Base-by-base conservation (phyloP, 2,888 invertebrate species). In the Drosophila kanekoi region DNA sequence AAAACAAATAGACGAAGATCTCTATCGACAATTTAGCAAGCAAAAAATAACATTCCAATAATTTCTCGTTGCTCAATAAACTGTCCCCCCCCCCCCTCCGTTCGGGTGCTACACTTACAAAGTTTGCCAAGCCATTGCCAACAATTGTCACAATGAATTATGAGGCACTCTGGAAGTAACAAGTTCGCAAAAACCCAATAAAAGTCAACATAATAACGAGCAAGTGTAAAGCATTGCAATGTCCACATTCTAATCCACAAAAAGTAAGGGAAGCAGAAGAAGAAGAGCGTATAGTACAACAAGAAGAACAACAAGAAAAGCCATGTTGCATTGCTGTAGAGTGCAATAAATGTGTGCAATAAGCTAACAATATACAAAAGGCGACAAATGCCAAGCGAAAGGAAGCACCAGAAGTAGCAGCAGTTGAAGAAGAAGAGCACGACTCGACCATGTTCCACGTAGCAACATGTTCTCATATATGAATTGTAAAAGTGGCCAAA, bases 311-410 rank as follows among this genome's bases (percentile, higher is more conserved):
- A 8, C 59, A 60, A 48, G 32, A 65, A 62, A 35, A 16, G 49
- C n/a, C 56, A 61, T 38, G 47, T 61, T 41, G 47, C 56, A 41
- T 47, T 62, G 33, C 61, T 64, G 74, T 51, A 62, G 66, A 71
- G 76, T 77, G 77, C 69, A 73, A 76, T 76, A 76, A 76, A 76
- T 77, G 77, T 78, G 77, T 77, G 85, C 82, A 77, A 80, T 85
- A 82, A 82, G 82, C 85, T 65, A 82, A 81, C 81, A 83, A 83
- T 72, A 83, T 76, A 80, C 80, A 78, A 80, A 80, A 74, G 83
- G 86, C 83, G 83, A 86, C 81, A 83, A 83, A 83, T 86, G 86
- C 83, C 86, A 83, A 65, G 59, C 60, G 75, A 75, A 49, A n/a
- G 23, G 40, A 57, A 61, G 28, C 13, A 6, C 11, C 23, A 18